phyloP scores from a whole-genome alignment of 92 coral and sea anemone species.

The Heteractis magnifica region DNA sequence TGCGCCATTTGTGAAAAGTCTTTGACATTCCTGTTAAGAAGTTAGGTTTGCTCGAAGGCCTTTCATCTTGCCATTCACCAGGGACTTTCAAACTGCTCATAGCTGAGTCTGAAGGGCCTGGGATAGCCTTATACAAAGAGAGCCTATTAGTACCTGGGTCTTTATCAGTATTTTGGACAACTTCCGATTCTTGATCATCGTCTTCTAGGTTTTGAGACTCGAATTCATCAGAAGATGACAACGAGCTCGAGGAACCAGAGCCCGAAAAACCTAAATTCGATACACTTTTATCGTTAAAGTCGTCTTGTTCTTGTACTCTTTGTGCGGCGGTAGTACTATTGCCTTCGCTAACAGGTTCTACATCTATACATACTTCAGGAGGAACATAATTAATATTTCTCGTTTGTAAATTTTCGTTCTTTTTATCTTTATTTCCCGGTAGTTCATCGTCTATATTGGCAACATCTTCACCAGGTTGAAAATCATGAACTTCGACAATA shows the following conservation, averaged over 20 bases:
- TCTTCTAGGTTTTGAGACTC: background rate
- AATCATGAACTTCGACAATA: conserved; percentile 3
- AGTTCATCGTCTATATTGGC: background rate
- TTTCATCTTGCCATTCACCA: background rate
- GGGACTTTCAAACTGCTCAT: conserved; percentile 24
- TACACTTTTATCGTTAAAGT: background rate
- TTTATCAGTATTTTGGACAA: background rate
- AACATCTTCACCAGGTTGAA: background rate
- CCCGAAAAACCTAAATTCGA: background rate
- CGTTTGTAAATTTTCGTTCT: too few relatives aligned
- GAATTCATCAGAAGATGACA: background rate
- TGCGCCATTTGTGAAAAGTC: conserved; percentile 86
- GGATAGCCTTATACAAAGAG: background rate
- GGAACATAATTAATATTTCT: too few relatives aligned
- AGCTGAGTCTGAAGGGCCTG: conserved; percentile 7
- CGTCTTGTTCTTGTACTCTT: background rate
- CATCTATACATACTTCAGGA: background rate
- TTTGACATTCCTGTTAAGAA: conserved; percentile 83
- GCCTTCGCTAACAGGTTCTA: background rate
- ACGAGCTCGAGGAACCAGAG: background rate
- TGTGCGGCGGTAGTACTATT: background rate
- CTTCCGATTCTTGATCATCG: background rate
- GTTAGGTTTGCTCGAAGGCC: conserved; percentile 19
- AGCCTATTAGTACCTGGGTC: background rate
- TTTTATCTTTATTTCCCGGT: too few relatives aligned